Percentiles rank a stretch among this genome's conserved stretches.
These are phyloP conservation scores for Todiramphus chloris DNA, from an alignment of 2,113 vertebrate genomes.

Conservation along the genomic window DNA sequence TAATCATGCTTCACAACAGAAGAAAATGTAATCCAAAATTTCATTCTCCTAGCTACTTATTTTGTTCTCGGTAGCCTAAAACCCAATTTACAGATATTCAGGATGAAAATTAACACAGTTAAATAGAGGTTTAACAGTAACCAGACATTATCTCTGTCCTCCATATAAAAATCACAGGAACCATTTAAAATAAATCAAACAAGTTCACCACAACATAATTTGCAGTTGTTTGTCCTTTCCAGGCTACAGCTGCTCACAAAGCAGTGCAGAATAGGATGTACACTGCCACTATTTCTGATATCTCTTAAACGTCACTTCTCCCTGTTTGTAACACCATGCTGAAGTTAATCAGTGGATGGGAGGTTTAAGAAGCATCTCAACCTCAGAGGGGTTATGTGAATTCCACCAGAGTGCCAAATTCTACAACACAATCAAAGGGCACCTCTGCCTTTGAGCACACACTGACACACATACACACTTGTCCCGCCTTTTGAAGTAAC, in stretches of 20 bases:
- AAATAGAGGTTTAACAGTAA: background rate
- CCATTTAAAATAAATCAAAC: background rate
- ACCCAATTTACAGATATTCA: background rate
- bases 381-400: background rate
- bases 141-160: background rate
- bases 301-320: background rate
- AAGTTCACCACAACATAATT: background rate
- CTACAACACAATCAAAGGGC: background rate
- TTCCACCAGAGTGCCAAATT: background rate
- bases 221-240: background rate
- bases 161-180: background rate
- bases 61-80: background rate
- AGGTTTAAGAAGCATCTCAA: background rate
- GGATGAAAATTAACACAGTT: background rate
- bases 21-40: background rate
- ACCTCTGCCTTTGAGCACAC: background rate
- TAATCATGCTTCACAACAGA: constrained; percentile 47
- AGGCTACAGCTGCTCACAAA: background rate
- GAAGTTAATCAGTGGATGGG: background rate
- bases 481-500: background rate
- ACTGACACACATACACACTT: fast-evolving
- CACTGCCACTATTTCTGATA: background rate
- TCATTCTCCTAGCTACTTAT: constrained; percentile 15
- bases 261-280: background rate
- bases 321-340: background rate